Conservation (phyloP, 1,140 invertebrate species). For the Nilaparvata lugens region DNA sequence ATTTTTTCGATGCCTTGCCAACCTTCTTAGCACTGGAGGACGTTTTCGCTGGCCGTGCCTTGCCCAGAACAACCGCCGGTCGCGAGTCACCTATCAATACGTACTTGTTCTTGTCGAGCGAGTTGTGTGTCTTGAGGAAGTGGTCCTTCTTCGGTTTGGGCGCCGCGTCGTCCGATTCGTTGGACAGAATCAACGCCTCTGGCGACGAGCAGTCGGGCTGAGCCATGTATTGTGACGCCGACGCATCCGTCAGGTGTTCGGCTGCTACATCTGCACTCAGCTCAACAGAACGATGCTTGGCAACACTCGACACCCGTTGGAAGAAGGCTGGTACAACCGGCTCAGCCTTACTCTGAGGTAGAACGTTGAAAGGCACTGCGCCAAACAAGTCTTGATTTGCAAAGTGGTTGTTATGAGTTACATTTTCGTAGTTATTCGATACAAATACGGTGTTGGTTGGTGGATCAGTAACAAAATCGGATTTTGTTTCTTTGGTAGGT, state of each 20-base stretch:
- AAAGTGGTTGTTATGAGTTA: constrained; percentile 18
- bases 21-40: constrained; percentile 26
- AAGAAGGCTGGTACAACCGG: not conserved
- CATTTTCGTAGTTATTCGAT: not conserved
- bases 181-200: constrained; percentile 8
- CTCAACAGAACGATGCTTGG: not conserved
- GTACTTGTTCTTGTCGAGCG: constrained; percentile 41
- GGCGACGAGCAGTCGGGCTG: constrained; percentile 6
- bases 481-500: constrained; percentile 18
- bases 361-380: constrained; percentile 46
- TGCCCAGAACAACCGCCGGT: not conserved
- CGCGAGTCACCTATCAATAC: constrained; percentile 40
- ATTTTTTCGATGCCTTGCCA: constrained; percentile 25
- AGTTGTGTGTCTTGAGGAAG: constrained; percentile 30
- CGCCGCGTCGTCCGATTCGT: not conserved
- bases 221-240: not conserved
- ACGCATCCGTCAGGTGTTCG: not conserved
- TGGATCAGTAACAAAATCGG: constrained; percentile 17
- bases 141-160: constrained; percentile 39
- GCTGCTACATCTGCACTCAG: too few relatives aligned
- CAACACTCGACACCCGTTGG: not conserved
- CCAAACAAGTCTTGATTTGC: constrained; percentile 47
- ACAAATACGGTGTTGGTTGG: constrained; percentile 2
- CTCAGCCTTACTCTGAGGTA: constrained; percentile 22
- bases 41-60: constrained; percentile 21